Base-by-base conservation (phyloP, 2,888 invertebrate genomes). In the Idaea biselata region DNA sequence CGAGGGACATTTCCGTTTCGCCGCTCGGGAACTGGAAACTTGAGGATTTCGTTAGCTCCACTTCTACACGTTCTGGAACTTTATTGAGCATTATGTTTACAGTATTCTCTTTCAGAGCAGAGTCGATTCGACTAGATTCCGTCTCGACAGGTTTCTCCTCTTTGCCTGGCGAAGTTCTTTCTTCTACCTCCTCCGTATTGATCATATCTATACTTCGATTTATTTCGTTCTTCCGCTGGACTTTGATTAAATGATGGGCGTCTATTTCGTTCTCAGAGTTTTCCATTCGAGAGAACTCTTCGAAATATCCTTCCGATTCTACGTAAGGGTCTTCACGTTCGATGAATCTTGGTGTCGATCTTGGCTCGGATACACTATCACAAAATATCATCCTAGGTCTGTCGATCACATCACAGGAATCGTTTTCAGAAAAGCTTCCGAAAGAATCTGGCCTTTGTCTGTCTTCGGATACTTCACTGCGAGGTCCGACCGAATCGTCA, bases 401-500 rank as follows among this genome's bases (percentile, higher is more conserved):
- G 58, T 91, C 90, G 55, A 84, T 76, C 62, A 88, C 84, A 68
- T 93, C 92, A 75, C 89, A 89, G 11, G 92, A 91, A 73, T 92
- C 93, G 65, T 90, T 91, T 73, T 93, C 93, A 62, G 93, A 93
- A 69, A 92, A 92, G 72, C 91, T 91, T 16, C 89, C 87, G 66
- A 91, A 91, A 1, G 92, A 92, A 70, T 91, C 91, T 44, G 92
- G 92, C 57, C 92, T 78, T 63, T 82, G 88, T 64, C 92, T 84
- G 53, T 91, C 91, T 76, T 92, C 92, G 11, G 92, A 92, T 1
- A 89, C 78, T 79, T 92, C 92, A 64, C 92, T 92, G 2, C 91
- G 84, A 33, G 92, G 92, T 16, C 88, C 91, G 11, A 91, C 86
- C 0, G 92, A 91, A 54, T 92, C 92, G 54, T 92, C 92, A 65